Percentiles rank a stretch among this genome's conserved stretches.
Conservation (phyloP, 2,113 vertebrate genomes). For the Phylloscopus whistleri region DNA sequence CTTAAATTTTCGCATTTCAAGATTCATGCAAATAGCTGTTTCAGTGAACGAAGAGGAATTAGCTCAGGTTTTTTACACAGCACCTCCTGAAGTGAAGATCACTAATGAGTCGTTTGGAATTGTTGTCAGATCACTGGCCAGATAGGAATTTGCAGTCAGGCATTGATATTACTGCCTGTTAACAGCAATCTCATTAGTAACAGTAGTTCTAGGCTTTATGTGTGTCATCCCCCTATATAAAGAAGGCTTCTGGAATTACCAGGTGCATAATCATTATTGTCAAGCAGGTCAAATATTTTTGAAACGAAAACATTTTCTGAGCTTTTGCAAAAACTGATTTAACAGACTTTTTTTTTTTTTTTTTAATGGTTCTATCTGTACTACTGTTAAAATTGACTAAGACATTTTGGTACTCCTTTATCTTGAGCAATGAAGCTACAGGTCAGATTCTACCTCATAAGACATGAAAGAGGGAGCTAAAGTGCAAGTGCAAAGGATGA, state of each 20-base stretch:
- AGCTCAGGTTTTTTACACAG: background rate
- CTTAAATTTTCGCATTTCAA: background rate
- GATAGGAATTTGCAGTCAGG: background rate
- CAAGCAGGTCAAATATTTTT: background rate
- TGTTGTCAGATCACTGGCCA: slow-evolving; percentile 28
- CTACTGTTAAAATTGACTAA: background rate
- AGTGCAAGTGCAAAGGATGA: background rate
- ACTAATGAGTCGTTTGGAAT: slow-evolving; percentile 23
- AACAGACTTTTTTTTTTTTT: background rate
- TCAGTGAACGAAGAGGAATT: background rate
- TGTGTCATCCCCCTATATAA: background rate
- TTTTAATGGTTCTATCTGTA: background rate
- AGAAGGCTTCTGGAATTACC: background rate
- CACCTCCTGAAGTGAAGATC: slow-evolving; percentile 15
- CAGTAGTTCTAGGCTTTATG: background rate
- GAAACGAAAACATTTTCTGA: background rate
- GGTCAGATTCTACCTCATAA: background rate
- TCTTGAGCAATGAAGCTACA: background rate
- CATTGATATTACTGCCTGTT: background rate
- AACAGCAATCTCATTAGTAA: background rate
- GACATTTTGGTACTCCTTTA: background rate
- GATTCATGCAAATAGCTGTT: background rate
- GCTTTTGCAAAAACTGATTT: background rate
- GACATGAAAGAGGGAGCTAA: background rate
- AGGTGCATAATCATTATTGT: background rate